Evolutionary conservation across 1,140 invertebrate genomes (phyloP), one percentile per base, ranked within the genome.

Genomic region (Xylocopa sonorina): DNA sequence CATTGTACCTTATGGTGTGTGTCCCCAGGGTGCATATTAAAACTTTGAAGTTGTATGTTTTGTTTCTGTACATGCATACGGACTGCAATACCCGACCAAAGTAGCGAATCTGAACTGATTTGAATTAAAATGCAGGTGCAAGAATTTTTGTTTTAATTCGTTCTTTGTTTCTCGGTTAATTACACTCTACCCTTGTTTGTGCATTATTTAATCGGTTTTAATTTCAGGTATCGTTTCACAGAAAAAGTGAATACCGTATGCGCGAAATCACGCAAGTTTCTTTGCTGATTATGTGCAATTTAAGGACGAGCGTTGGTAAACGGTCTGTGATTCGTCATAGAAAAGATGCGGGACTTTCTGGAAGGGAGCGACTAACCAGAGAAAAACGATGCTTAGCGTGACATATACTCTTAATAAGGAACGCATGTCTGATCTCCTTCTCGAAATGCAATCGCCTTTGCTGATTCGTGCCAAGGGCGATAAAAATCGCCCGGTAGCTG

Each of bases 381-480:
- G 55, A 48, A 60, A 27, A 68, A 72, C 29, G 27, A 5, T 50
- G n/a, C 41, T 50, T 69, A 24, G 66, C 74, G 62, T 64, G 78
- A 84, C 76, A 74, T 75, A 71, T 73, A 38, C 24, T 64, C 75
- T 68, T 21, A 80, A 78, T 58, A 76, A 80, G 80, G 77, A 72
- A 38, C 51, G 69, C 24, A 10, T 48, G 38, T 53, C 14, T 32
- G 71, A 77, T 84, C 78, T 83, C 63, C 68, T 80, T 80, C 50
- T 75, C 68, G 57, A 77, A 81, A 82, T 80, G 77, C 79, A 77
- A 81, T 80, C 81, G 38, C 78, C 78, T 87, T 82, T 80, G 64
- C 66, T 60, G 71, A 89, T 88, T 74, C 43, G 77, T 89, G 88
- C 80, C 88, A 89, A 89, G 88, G 88, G 88, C 88, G 78, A 83